phyloP scores from a whole-genome alignment of 2,113 vertebrate species.

The Prolemur simus region DNA sequence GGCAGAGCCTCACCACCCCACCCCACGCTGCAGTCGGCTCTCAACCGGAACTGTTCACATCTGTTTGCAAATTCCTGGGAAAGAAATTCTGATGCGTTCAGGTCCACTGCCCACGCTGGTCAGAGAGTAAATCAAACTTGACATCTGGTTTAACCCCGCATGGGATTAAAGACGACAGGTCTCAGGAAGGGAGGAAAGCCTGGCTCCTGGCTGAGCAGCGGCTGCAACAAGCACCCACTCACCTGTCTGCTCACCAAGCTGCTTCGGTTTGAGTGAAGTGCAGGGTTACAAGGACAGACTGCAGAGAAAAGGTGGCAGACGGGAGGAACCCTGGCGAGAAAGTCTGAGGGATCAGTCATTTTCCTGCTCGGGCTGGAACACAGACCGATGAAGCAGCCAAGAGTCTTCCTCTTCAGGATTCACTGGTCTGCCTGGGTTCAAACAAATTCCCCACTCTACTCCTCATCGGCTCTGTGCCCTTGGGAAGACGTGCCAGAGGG shows the following conservation, averaged over 20 bases:
- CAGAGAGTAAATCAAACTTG: neutral
- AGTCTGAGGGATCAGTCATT: too few species aligned
- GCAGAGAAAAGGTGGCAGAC: neutral
- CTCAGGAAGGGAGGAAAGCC: neutral
- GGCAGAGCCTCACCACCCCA: neutral
- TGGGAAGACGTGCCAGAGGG: neutral
- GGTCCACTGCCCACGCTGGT: neutral
- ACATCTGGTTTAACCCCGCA: too few species aligned
- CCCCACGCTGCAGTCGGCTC: neutral
- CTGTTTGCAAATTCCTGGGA: neutral
- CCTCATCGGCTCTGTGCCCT: neutral
- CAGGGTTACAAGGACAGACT: too few species aligned
- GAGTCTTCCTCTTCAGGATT: neutral
- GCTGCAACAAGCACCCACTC: neutral
- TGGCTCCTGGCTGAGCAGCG: neutral
- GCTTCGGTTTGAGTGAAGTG: neutral
- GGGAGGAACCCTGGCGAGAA: neutral
- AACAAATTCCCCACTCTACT: neutral
- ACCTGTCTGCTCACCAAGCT: neutral
- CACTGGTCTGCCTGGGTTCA: neutral
- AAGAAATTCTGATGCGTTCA: neutral
- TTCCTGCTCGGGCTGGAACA: too few species aligned
- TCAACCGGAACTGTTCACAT: neutral
- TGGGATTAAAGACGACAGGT: neutral
- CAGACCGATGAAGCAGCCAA: too few species aligned